A percentile compares a stretch with the other conserved stretches of the same genome.
Conservation (phyloP, 1,140 invertebrate genomes). For the Drosophila grimshawi region DNA sequence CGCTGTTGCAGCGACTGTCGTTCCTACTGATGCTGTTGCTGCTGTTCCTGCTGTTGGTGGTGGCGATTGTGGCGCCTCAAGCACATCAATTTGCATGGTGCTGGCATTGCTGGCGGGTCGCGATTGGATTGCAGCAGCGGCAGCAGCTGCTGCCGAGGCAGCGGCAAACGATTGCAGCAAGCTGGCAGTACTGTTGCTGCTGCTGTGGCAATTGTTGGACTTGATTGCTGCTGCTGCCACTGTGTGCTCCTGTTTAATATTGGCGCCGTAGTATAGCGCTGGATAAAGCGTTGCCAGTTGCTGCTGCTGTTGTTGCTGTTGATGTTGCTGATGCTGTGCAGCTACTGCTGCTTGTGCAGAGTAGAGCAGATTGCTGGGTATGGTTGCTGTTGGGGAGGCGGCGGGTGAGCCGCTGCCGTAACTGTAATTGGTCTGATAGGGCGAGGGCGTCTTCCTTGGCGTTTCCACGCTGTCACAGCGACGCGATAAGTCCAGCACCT, state of each 20-base stretch:
- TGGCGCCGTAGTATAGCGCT: constrained; percentile 64
- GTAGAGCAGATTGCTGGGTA: constrained; percentile 65
- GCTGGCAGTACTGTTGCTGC: constrained; percentile 56
- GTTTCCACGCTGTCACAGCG: constrained; percentile 82
- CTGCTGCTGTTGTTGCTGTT: constrained; percentile 57
- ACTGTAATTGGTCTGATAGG: constrained; percentile 76
- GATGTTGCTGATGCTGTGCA: constrained; percentile 56
- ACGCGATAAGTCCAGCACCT: constrained; percentile 82
- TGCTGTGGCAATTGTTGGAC: constrained; percentile 41
- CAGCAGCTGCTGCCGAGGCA: constrained; percentile 66
- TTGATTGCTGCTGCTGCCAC: constrained; percentile 19
- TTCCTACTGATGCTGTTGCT: not conserved
- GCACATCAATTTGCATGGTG: constrained; percentile 74
- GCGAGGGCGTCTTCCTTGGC: constrained; percentile 78
- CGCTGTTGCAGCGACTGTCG: not conserved
- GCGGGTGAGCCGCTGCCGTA: constrained; percentile 68
- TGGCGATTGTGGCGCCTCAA: constrained; percentile 66
- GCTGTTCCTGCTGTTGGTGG: constrained; percentile 25
- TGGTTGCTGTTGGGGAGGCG: constrained; percentile 61
- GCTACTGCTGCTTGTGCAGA: constrained; percentile 55
- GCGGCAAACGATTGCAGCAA: constrained; percentile 71
- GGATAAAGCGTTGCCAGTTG: constrained; percentile 72
- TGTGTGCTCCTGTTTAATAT: constrained; percentile 64
- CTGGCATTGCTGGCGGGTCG: constrained; percentile 69
- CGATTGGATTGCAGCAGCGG: constrained; percentile 42